Evolutionary conservation across 2,113 vertebrate genomes (phyloP).

Genomic region (Chaetorhynchus papuensis): DNA sequence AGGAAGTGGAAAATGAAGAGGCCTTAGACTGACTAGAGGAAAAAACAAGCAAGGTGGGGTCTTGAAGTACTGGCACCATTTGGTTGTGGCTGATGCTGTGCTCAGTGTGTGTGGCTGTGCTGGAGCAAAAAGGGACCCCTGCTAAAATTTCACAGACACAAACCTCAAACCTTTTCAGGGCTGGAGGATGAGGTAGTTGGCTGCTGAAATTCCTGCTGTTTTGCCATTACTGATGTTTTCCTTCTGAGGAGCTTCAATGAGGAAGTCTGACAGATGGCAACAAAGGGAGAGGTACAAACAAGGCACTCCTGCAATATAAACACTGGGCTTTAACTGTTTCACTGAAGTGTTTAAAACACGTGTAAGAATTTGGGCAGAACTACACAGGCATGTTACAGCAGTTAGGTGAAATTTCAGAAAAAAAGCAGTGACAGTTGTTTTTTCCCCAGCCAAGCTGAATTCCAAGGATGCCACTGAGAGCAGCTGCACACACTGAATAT

Average conservation of each 20-base stretch:
- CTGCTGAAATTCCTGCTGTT: slow-evolving; percentile 37
- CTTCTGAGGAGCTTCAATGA: neutral
- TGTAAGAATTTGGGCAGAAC: neutral
- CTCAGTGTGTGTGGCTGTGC: neutral
- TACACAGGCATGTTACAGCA: neutral
- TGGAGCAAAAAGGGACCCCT: neutral
- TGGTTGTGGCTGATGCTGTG: neutral
- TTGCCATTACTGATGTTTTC: slow-evolving; percentile 29
- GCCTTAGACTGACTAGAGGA: neutral
- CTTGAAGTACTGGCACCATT: neutral
- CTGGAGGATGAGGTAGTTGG: neutral
- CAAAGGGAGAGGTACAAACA: slow-evolving; percentile 18
- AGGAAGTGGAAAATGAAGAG: neutral
- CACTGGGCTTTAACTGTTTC: neutral
- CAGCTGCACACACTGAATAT: neutral
- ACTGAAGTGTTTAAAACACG: neutral
- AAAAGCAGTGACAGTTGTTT: neutral
- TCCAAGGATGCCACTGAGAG: slow-evolving; percentile 6
- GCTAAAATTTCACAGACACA: neutral
- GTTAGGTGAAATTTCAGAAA: neutral
- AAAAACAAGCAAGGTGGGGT: neutral
- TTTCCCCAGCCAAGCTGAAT: slow-evolving; percentile 48
- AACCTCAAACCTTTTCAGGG: neutral
- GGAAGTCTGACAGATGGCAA: slow-evolving; percentile 55
- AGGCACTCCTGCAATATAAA: slow-evolving; percentile 22